phyloP scores from a whole-genome alignment of 2,888 invertebrate species.

The Meiosimyza platycephala region DNA sequence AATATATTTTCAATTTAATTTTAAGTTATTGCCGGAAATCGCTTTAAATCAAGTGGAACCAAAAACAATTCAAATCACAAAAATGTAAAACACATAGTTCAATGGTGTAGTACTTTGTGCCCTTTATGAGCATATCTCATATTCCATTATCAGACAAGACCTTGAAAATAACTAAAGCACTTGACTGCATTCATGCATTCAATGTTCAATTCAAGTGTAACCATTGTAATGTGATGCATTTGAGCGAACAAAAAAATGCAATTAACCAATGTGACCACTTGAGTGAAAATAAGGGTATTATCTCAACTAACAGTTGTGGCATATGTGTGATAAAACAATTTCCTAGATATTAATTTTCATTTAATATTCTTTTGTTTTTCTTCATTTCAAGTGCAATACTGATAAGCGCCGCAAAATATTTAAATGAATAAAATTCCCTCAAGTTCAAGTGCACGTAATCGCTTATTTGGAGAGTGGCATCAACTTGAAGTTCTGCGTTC shows the following conservation, averaged over 20 bases:
- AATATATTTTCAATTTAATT: neutral
- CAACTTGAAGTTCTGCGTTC: slow-evolving; percentile 3
- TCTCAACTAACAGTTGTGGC: neutral
- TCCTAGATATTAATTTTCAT: neutral
- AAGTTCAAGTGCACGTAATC: slow-evolving; percentile 15
- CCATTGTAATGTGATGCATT: neutral
- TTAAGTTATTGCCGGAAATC: slow-evolving; percentile 4
- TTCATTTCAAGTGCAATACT: neutral
- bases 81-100: neutral
- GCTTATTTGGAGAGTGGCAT: neutral
- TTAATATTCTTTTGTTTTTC: neutral
- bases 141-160: too few species aligned
- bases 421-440: neutral
- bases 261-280: slow-evolving; percentile 23
- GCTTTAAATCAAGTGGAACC: slow-evolving; percentile 22
- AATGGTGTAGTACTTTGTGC: neutral
- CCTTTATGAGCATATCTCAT: too few species aligned
- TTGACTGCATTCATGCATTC: slow-evolving; percentile 8
- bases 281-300: neutral
- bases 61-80: slow-evolving; percentile 16
- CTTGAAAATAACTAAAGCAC: slow-evolving; percentile 10
- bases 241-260: slow-evolving; percentile 14
- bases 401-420: neutral
- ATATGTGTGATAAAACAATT: slow-evolving; percentile 1
- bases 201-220: neutral